Evolutionary conservation across 2,888 invertebrate genomes (phyloP).

Genomic region (Rhynchonema sp.): DNA sequence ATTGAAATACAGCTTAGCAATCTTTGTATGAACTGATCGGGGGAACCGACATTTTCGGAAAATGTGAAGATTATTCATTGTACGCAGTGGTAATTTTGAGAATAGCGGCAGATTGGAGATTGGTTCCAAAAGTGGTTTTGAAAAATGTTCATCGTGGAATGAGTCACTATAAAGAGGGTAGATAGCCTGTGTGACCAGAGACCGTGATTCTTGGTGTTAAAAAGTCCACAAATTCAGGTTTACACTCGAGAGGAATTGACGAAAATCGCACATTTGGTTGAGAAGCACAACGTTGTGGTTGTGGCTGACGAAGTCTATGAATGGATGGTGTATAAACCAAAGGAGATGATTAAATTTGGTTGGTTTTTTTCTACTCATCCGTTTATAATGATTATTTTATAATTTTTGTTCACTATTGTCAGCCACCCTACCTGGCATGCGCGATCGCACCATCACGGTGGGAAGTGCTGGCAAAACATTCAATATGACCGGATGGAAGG

Average conservation of each 20-base stretch:
- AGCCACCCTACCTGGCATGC: constrained; percentile 84
- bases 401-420: constrained; percentile 7
- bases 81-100: too few species aligned
- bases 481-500: constrained; percentile 82
- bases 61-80: too few species aligned
- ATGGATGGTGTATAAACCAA: constrained; percentile 68
- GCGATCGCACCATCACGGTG: constrained; percentile 85
- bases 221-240: too few species aligned
- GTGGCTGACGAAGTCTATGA: constrained; percentile 95
- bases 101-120: too few species aligned
- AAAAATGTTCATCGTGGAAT: too few species aligned
- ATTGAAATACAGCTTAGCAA: too few species aligned
- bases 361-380: constrained; percentile 14
- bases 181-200: too few species aligned
- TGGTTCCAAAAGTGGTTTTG: too few species aligned
- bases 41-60: too few species aligned
- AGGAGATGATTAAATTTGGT: constrained; percentile 74
- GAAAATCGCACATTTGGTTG: constrained; percentile 62
- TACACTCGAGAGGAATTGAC: constrained; percentile 33
- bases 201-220: too few species aligned
- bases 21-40: too few species aligned
- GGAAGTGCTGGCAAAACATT: constrained; percentile 96
- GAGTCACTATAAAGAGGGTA: too few species aligned
- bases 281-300: constrained; percentile 73
- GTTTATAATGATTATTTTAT: neutral